Percentiles rank a stretch among this genome's conserved stretches.
phyloP scores from a whole-genome alignment of 1,140 invertebrate species.

The Megalonaias nervosa region DNA sequence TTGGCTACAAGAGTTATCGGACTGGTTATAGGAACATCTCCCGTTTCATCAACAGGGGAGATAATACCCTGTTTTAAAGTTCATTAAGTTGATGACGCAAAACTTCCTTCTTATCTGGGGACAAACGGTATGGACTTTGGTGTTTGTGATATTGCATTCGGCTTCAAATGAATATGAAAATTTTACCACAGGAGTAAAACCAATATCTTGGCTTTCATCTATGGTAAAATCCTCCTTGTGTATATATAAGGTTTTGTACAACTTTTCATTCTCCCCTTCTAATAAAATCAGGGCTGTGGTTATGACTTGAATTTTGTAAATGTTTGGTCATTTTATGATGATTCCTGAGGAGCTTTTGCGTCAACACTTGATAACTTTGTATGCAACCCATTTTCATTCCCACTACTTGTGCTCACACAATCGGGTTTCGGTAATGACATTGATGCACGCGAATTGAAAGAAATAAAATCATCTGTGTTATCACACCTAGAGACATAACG shows the following conservation, averaged over 20 bases:
- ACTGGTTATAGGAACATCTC: conserved; percentile 25
- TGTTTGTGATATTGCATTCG: conserved; percentile 18
- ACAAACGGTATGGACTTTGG: conserved; percentile 19
- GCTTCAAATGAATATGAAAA: conserved; percentile 14
- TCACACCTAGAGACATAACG: conserved; percentile 11
- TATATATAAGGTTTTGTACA: conserved; percentile 19
- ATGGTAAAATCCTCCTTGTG: conserved; percentile 24
- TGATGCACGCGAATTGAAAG: conserved; percentile 2
- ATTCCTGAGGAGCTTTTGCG: not conserved
- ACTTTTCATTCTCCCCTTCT: not conserved
- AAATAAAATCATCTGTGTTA: conserved; percentile 16
- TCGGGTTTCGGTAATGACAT: conserved; percentile 7
- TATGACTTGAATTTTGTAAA: conserved; percentile 15
- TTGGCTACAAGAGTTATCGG: conserved; percentile 31
- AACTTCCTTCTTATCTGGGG: conserved; percentile 26
- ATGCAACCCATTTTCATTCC: conserved; percentile 1
- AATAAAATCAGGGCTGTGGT: not conserved
- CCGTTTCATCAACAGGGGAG: conserved; percentile 5
- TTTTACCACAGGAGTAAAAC: conserved; percentile 17
- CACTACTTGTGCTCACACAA: not conserved
- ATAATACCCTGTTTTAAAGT: not conserved
- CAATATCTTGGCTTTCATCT: conserved; percentile 20
- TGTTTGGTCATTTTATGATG: not conserved
- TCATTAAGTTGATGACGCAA: conserved; percentile 27
- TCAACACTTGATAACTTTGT: not conserved